Conservation (phyloP, 1,140 invertebrate genomes). For the Rhagoletis zephyria region DNA sequence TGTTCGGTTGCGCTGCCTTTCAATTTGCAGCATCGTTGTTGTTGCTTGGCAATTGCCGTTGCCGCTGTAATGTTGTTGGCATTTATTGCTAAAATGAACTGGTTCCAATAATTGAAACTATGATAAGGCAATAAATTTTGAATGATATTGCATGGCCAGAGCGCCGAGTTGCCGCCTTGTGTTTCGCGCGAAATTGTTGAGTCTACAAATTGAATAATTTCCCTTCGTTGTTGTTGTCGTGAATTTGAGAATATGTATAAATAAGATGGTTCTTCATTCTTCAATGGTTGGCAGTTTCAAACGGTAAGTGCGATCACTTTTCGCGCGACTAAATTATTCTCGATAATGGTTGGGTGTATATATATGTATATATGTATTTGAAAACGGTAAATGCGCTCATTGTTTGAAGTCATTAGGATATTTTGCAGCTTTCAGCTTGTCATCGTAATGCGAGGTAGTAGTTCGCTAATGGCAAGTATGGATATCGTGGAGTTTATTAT, state of each 20-base stretch:
- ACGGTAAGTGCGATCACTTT: conserved; percentile 32
- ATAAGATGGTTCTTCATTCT: not conserved
- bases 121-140: conserved; percentile 47
- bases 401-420: conserved; percentile 34
- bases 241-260: not conserved
- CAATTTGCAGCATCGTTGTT: conserved; percentile 11
- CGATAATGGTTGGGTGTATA: conserved; percentile 4
- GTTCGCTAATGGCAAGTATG: not conserved
- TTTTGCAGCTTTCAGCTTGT: conserved; percentile 39
- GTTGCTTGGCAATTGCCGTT: not conserved
- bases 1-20: not conserved
- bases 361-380: not conserved
- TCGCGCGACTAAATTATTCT: conserved; percentile 19
- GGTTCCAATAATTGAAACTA: conserved; percentile 47
- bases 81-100: conserved; percentile 37
- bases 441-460: conserved; percentile 11
- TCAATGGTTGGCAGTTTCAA: not conserved
- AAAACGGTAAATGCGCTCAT: not conserved
- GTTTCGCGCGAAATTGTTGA: conserved; percentile 12
- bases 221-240: not conserved
- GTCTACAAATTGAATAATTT: conserved; percentile 43
- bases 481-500: not conserved
- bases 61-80: not conserved
- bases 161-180: not conserved
- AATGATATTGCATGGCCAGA: not conserved